A percentile compares a stretch with the other conserved stretches of the same genome.
These are phyloP conservation scores for Seira ritae DNA, from an alignment of 2,888 invertebrate genomes.

Conservation along the genomic window DNA sequence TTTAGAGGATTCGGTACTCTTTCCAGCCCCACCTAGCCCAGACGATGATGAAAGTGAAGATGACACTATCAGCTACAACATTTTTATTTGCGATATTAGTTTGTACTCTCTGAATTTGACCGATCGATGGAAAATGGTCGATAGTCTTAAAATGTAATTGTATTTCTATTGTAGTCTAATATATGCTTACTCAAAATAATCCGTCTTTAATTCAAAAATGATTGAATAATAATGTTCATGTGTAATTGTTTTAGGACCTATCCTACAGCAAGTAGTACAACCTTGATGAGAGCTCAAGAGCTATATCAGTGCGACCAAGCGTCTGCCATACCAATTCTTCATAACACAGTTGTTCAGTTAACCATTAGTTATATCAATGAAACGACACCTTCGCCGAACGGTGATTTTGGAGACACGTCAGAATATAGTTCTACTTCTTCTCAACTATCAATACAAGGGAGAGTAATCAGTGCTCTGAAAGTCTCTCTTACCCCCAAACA, in stretches of 20 bases:
- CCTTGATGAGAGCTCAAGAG: slow-evolving; percentile 80
- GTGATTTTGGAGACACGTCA: slow-evolving; percentile 75
- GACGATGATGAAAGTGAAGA: slow-evolving; percentile 29
- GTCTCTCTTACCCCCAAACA: slow-evolving; percentile 90
- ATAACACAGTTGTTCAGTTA: slow-evolving; percentile 90
- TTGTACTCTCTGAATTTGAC: slow-evolving; percentile 85
- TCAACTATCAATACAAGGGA: slow-evolving; percentile 81
- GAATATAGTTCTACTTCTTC: slow-evolving; percentile 71
- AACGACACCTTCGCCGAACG: slow-evolving; percentile 73
- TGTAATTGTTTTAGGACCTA: slow-evolving; percentile 71
- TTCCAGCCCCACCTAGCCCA: slow-evolving; percentile 27
- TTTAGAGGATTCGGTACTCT: not conserved
- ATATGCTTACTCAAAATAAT: too few relatives aligned
- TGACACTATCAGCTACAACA: slow-evolving; percentile 78
- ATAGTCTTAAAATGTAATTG: slow-evolving; percentile 70
- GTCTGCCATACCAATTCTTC: slow-evolving; percentile 89
- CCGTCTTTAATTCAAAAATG: not conserved
- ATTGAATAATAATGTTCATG: not conserved
- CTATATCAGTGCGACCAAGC: slow-evolving; percentile 84
- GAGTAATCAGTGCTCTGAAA: slow-evolving; percentile 89
- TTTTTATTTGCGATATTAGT: slow-evolving; percentile 91
- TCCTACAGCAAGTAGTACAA: slow-evolving; percentile 75
- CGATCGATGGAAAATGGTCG: slow-evolving; percentile 73
- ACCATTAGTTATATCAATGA: slow-evolving; percentile 78
- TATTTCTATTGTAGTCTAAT: too few relatives aligned